Base-by-base conservation (phyloP, 2,797 vertebrate genomes). In the Crenuchus spilurus region DNA sequence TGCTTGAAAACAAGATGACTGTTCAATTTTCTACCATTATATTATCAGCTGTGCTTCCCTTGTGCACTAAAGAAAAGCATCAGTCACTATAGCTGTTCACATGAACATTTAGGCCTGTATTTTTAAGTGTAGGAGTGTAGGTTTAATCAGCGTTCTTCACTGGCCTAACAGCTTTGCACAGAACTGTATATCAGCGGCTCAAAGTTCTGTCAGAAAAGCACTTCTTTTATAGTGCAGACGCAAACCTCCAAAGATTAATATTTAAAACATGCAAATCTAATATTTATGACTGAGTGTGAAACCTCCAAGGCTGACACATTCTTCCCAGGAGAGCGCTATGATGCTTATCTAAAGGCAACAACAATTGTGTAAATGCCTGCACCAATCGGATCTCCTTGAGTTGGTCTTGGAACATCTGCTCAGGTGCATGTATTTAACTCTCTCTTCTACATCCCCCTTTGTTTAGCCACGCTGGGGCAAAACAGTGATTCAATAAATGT, bases 211-310 rank as follows among this genome's bases (percentile, higher is more conserved):
- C 20, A 30, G 6, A 24, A 42, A 62, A n/a, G 22, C 6, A 7
- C 14, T n/a, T 41, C 9, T 28, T 46, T 31, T 28, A 63, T 2
- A 30, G 10, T 48, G 24, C 51, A 63, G n/a, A 24, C 33, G 28
- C 24, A 20, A 49, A 7, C 58, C 49, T 63, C 33, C 10, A 9
- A 26, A 39, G 35, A 42, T 72, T 39, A 72, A 72, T 72, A 72
- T 72, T 72, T 51, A 63, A 72, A 72, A 52, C 58, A 14, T 52
- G 61, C 70, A 63, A 72, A 72, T 72, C 24, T 24, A 63, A 72
- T 63, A 63, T 62, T 72, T 42, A 72, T 72, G 55, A 51, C 31
- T n/a, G 22, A 11, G 37, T 30, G 4, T 57, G 26, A 55, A 18
- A 57, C 35, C 42, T 64, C 42, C 26, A 2, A 31, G 58, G 55